A percentile compares a stretch with the other conserved stretches of the same genome.
Conservation (phyloP, 2,113 vertebrate genomes). For the Tupaia tana region DNA sequence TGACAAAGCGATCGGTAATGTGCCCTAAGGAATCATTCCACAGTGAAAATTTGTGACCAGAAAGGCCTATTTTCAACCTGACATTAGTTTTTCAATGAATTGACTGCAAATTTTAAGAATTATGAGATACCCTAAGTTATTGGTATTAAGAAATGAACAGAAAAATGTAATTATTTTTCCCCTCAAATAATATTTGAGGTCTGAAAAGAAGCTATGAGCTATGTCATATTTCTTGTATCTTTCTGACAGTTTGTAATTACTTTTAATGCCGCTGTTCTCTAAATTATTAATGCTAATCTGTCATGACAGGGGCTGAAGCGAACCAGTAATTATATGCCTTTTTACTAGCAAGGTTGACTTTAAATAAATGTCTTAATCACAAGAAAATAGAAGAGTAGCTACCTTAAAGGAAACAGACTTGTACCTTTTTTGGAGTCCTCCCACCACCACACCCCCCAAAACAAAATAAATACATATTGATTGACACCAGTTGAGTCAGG, state of each 20-base stretch:
- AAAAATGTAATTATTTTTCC: conserved; percentile 82
- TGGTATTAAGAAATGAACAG: conserved; percentile 77
- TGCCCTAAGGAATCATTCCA: conserved; percentile 55
- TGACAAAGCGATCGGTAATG: conserved; percentile 45
- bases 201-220: conserved; percentile 79
- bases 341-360: conserved; percentile 66
- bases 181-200: conserved; percentile 77
- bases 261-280: conserved; percentile 80
- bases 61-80: conserved; percentile 53
- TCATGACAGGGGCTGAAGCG: conserved; percentile 70
- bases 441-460: background rate
- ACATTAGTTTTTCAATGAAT: conserved; percentile 68
- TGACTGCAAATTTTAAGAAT: conserved; percentile 76
- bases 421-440: background rate
- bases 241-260: conserved; percentile 80
- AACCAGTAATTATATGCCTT: conserved; percentile 70
- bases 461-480: background rate
- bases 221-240: conserved; percentile 78
- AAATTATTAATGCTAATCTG: conserved; percentile 79
- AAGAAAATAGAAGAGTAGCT: conserved; percentile 71
- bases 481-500: background rate
- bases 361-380: conserved; percentile 83
- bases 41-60: conserved; percentile 48
- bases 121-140: conserved; percentile 80
- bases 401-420: conserved; percentile 59